phyloP scores from a whole-genome alignment of 2,113 vertebrate species.

The Dicentrarchus labrax region DNA sequence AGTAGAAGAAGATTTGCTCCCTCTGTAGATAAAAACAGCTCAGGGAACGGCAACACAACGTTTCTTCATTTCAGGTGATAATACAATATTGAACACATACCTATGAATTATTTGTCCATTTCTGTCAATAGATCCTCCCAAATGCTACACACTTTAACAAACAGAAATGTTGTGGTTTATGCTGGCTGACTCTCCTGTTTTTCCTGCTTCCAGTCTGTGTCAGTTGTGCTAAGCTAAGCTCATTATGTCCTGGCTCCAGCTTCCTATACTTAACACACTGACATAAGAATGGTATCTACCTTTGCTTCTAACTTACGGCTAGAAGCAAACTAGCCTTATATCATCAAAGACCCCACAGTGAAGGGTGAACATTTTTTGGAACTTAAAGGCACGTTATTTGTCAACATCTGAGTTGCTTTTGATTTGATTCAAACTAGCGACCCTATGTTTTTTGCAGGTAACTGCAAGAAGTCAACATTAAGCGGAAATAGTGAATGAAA shows the following conservation, averaged over 20 bases:
- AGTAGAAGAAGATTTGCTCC: no score
- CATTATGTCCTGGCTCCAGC: neutral
- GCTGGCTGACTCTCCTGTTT: no score
- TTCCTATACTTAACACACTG: neutral
- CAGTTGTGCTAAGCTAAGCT: neutral
- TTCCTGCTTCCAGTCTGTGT: neutral
- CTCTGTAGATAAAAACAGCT: no score
- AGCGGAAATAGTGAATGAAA: no score
- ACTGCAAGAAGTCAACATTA: neutral
- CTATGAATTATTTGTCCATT: no score
- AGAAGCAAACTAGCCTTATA: neutral
- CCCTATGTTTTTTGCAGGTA: neutral
- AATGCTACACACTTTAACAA: neutral
- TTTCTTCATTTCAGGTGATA: no score
- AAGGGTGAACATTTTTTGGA: neutral
- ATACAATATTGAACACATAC: no score
- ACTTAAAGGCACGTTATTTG: constrained; percentile 5
- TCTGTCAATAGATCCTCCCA: no score
- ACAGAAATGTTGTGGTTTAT: neutral
- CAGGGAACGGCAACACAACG: no score
- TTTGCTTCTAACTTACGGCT: neutral
- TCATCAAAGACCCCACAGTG: neutral
- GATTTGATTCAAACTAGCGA: neutral
- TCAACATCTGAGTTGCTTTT: neutral
- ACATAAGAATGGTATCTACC: neutral